Percentiles rank a stretch among this genome's conserved stretches.
These are phyloP conservation scores for Glandiceps talaboti DNA, from an alignment of 53 echinoderm and acorn worm species.

Conservation along the genomic window DNA sequence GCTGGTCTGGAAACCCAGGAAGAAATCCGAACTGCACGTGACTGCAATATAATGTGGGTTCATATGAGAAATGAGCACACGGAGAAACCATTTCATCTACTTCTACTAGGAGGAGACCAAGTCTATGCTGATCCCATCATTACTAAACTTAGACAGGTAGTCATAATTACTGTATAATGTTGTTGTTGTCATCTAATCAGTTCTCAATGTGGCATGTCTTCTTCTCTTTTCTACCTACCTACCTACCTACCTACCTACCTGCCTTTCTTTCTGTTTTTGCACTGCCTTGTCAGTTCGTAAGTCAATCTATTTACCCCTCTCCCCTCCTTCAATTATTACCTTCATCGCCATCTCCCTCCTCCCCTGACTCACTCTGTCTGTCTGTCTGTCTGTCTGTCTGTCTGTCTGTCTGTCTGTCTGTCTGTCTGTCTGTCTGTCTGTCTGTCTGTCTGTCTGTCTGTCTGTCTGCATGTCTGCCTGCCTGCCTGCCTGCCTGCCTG, in stretches of 20 bases:
- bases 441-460: too few species aligned
- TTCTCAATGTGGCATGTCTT: not conserved
- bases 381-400: conserved; percentile 1
- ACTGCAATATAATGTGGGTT: not conserved
- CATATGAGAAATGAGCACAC: not conserved
- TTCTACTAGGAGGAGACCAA: not conserved
- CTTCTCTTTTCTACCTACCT: not conserved
- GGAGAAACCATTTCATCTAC: not conserved
- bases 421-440: conserved; percentile 4
- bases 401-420: conserved; percentile 1
- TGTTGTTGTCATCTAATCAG: too few species aligned
- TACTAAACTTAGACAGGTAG: not conserved
- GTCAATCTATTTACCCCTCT: not conserved
- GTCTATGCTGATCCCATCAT: not conserved
- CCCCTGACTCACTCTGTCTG: not conserved
- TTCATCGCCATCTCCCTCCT: not conserved
- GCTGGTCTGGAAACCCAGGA: not conserved
- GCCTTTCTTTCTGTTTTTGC: not conserved
- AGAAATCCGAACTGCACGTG: not conserved
- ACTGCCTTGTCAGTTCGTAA: not conserved
- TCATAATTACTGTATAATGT: too few species aligned
- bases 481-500: too few species aligned
- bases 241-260: too few species aligned
- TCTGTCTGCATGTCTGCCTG: too few species aligned
- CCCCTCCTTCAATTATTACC: not conserved